These are phyloP conservation scores for Aphaenogaster ashmeadi DNA, from an alignment of 1,140 invertebrate genomes.

Conservation along the genomic window DNA sequence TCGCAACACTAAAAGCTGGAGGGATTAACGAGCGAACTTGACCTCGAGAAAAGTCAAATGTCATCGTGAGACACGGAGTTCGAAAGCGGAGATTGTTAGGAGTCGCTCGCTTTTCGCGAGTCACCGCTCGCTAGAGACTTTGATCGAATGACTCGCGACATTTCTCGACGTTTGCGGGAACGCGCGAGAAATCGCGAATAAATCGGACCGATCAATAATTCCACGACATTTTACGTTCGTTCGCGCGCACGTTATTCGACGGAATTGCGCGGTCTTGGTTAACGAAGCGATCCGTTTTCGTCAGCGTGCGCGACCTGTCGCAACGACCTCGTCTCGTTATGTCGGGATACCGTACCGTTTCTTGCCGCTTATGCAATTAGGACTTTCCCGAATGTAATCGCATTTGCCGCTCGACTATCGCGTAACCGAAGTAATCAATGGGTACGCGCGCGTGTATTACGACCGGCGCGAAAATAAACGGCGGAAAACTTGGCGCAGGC, in stretches of 20 bases:
- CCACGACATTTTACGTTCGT: neutral
- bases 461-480: slow-evolving; percentile 47
- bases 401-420: slow-evolving; percentile 27
- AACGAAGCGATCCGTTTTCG: slow-evolving; percentile 25
- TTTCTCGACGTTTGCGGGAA: neutral
- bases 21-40: slow-evolving; percentile 6
- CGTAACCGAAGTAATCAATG: slow-evolving; percentile 49
- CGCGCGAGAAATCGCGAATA: neutral
- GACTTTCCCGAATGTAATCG: slow-evolving; percentile 32
- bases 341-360: neutral
- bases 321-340: slow-evolving; percentile 3
- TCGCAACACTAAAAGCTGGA: neutral
- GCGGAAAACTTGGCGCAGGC: slow-evolving; percentile 38
- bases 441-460: neutral
- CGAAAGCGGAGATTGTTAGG: slow-evolving; percentile 26
- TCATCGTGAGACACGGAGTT: slow-evolving; percentile 15
- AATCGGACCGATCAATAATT: neutral
- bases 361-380: slow-evolving; percentile 28
- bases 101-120: slow-evolving; percentile 25
- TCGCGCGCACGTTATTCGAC: neutral
- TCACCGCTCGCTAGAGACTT: slow-evolving; percentile 5
- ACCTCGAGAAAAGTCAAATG: slow-evolving; percentile 33
- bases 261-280: slow-evolving; percentile 1
- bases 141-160: slow-evolving; percentile 30
- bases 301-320: neutral